Base-by-base conservation (phyloP, 2,113 vertebrate species). In the Rhinogobius similis region DNA sequence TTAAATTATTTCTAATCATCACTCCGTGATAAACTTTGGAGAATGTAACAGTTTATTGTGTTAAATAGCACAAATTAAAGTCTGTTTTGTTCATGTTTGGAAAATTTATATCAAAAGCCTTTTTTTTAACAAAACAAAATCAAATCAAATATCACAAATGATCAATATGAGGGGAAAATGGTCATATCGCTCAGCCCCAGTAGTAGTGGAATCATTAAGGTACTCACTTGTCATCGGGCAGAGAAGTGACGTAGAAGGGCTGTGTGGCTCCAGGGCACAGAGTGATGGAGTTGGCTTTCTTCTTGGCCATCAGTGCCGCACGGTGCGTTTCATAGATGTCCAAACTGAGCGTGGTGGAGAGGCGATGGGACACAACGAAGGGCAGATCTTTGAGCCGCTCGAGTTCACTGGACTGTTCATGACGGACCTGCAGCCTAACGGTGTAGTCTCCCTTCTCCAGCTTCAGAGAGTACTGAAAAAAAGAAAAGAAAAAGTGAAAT, bases 361-460 rank as follows among this genome's bases (percentile, higher is more conserved):
- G 92, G 69, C 97, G 96, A 86, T 99, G 98, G 68, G 98, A 97
- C 78, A 99, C 92, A 75, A 97, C 91, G 79, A 99, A 98, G 0
- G 97, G 96, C 66, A 99, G 92, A 85, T 99, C 98, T 90, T 98
- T 99, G 68, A 99, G 93, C 56, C 97, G 96, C 76, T 99, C 98
- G 88, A 99, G 89, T 82, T 99, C 98, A 24, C 89, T 94, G 86
- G 94, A 95, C 87, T 96, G 96, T 81, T 99, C 97, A 0, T 99
- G 97, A 62, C 98, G 97, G 46, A 98, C 95, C 90, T 99, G 98
- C 68, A 99, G 93, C 4, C 97, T 94, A 73, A 99, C 89, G 0
- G 95, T 95, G 87, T 98, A 99, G 88, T 99, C 98, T 24, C 98
- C 98, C 86, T 99, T 99, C 84, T 99, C 98, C 92, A 99, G 90